Percentiles rank a stretch among this genome's conserved stretches.
phyloP scores from a whole-genome alignment of 2,888 invertebrate genomes.

The Steinernema hermaphroditum region DNA sequence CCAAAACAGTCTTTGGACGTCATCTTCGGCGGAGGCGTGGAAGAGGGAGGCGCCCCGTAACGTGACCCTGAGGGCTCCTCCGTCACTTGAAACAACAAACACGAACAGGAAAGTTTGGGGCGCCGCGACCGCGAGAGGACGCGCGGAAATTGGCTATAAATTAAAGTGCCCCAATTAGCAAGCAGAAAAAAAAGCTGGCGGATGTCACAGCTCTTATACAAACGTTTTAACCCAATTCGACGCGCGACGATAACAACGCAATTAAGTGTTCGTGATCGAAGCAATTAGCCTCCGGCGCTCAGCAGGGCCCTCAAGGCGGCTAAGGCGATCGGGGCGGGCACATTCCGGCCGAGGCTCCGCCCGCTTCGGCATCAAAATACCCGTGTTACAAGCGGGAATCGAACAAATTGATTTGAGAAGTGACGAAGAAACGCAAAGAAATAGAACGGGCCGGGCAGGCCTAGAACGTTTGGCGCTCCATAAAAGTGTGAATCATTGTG shows the following conservation, averaged over 20 bases:
- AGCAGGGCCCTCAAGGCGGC: not conserved
- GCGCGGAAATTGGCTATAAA: constrained; percentile 25
- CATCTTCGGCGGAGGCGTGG: no score
- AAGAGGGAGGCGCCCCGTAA: not conserved
- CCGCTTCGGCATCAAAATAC: constrained; percentile 7
- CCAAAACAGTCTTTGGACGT: not conserved
- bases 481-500: constrained; percentile 14
- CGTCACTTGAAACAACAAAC: constrained; percentile 19
- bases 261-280: not conserved
- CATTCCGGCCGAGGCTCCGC: not conserved
- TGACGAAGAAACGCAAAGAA: not conserved
- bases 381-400: not conserved
- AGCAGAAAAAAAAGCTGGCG: not conserved
- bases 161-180: constrained; percentile 25
- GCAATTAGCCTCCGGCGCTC: constrained; percentile 1
- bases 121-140: not conserved
- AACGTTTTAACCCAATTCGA: not conserved
- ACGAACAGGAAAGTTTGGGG: constrained; percentile 3
- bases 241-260: constrained; percentile 5
- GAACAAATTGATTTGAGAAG: not conserved
- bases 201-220: constrained; percentile 17
- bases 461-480: not conserved
- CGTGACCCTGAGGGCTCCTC: not conserved
- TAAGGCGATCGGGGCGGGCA: not conserved
- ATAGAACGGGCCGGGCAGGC: not conserved